Percentiles rank a stretch among this genome's conserved stretches.
Evolutionary conservation across 2,888 invertebrate genomes (phyloP).

Genomic region (Carpatolechia fugitivella): DNA sequence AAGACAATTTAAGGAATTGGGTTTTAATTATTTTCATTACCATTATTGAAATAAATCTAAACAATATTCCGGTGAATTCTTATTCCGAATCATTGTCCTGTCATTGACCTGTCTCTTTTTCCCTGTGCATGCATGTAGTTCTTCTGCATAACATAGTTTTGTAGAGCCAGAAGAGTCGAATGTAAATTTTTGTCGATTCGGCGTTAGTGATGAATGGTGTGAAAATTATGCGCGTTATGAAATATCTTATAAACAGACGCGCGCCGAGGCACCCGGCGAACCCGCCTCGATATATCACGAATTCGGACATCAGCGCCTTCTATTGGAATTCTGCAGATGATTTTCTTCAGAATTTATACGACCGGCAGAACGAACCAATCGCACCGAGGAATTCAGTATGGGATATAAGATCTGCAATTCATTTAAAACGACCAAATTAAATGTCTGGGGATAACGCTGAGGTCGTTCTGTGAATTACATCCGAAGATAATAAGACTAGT

Average conservation of each 20-base stretch:
- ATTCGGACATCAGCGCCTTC: conserved; percentile 66
- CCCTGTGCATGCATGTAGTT: too few species aligned
- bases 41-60: too few species aligned
- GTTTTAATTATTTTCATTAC: too few species aligned
- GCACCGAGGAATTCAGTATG: conserved; percentile 44
- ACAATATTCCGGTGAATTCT: too few species aligned
- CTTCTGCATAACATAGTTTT: background rate
- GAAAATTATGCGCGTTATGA: conserved; percentile 60
- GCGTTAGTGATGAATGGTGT: conserved; percentile 54
- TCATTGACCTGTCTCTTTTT: too few species aligned
- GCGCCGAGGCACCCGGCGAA: conserved; percentile 34
- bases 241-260: conserved; percentile 71
- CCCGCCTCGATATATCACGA: conserved; percentile 68
- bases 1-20: too few species aligned
- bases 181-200: conserved; percentile 10
- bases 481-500: conserved; percentile 46
- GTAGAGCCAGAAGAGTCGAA: background rate
- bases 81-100: too few species aligned
- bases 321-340: conserved; percentile 70
- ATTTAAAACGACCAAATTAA: conserved; percentile 66
- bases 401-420: conserved; percentile 59
- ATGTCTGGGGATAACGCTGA: conserved; percentile 58
- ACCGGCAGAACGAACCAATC: conserved; percentile 46
- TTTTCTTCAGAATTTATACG: conserved; percentile 61
- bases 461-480: conserved; percentile 54